Percentiles rank a stretch among this genome's conserved stretches.
Evolutionary conservation across 2,888 invertebrate genomes (phyloP).

Genomic region (Encarsia formosa): DNA sequence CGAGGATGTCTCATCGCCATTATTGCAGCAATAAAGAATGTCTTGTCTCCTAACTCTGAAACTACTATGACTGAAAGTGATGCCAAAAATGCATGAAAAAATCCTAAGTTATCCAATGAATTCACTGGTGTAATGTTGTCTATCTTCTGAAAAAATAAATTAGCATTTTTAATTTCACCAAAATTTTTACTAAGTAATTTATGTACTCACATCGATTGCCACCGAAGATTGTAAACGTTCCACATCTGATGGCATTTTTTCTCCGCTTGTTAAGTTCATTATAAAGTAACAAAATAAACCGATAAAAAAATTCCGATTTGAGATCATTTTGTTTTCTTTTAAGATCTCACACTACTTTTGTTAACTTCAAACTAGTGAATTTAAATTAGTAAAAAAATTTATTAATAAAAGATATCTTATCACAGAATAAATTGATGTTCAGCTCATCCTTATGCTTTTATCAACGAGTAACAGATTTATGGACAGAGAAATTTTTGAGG

Average conservation of each 20-base stretch:
- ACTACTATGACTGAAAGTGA: constrained; percentile 94
- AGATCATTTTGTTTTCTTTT: constrained; percentile 16
- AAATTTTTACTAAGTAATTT: background rate
- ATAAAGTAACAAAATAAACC: constrained; percentile 6
- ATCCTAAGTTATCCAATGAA: constrained; percentile 61
- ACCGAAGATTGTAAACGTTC: constrained; percentile 22
- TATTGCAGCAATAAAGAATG: constrained; percentile 98
- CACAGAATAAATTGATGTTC: background rate
- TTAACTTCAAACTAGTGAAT: too few species aligned
- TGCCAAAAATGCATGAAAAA: constrained; percentile 90
- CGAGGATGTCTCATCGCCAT: constrained; percentile 99
- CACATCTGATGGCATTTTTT: constrained; percentile 26
- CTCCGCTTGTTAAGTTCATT: constrained; percentile 14
- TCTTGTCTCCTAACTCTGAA: constrained; percentile 97
- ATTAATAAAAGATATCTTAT: background rate
- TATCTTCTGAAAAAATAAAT: constrained; percentile 35
- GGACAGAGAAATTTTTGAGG: background rate
- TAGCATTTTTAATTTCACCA: too few species aligned
- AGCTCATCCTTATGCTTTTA: too few species aligned
- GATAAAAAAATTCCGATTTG: constrained; percentile 1
- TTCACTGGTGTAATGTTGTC: constrained; percentile 29
- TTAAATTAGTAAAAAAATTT: background rate
- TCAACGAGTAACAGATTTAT: too few species aligned
- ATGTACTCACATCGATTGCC: constrained; percentile 19
- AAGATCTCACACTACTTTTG: too few species aligned